Conservation (phyloP, 2,888 invertebrate species). For the Dilophus febrilis region DNA sequence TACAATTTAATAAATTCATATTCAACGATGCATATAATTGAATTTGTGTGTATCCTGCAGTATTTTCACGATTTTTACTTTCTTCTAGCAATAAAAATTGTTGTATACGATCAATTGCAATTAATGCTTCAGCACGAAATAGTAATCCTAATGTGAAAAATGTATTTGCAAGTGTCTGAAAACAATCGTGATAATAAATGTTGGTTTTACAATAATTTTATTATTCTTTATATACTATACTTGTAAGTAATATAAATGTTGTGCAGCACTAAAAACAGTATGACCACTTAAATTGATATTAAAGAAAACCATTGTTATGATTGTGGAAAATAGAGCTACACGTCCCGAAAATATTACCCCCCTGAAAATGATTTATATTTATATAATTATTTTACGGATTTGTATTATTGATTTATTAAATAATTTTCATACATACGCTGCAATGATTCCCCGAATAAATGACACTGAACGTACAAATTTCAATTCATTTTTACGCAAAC, state of each 20-base stretch:
- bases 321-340: constrained; percentile 63
- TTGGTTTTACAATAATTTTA: no score
- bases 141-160: constrained; percentile 39
- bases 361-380: no score
- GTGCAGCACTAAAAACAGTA: no score
- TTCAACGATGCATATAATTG: no score
- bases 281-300: no score
- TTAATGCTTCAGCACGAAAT: constrained; percentile 39
- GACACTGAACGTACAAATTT: constrained; percentile 43
- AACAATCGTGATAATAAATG: constrained; percentile 10
- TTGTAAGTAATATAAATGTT: no score
- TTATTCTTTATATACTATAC: no score
- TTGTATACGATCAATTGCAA: constrained; percentile 37
- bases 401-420: no score
- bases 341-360: constrained; percentile 78
- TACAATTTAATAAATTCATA: no score
- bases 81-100: constrained; percentile 38
- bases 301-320: constrained; percentile 64
- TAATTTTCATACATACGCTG: no score
- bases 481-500: constrained; percentile 53
- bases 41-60: constrained; percentile 8
- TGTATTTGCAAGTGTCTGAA: constrained; percentile 37
- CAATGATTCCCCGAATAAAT: constrained; percentile 46
- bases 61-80: constrained; percentile 27
- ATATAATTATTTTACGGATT: no score